A percentile compares a stretch with the other conserved stretches of the same genome.
Conservation (phyloP, 2,113 vertebrate genomes). For the Sinocyclocheilus anshuiensis region DNA sequence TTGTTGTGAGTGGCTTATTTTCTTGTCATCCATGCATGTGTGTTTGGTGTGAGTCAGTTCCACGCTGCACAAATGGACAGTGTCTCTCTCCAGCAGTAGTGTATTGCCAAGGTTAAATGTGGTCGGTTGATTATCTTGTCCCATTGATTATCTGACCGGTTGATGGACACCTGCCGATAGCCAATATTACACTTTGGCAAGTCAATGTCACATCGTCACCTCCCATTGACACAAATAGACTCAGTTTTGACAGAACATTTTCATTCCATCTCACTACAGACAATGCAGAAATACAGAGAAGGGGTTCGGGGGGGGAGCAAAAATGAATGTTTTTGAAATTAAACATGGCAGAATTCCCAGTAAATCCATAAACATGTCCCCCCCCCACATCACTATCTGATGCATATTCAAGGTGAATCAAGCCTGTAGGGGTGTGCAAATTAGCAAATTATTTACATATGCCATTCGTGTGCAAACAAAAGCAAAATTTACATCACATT, state of each 20-base stretch:
- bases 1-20: neutral
- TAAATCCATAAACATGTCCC: constrained; percentile 39
- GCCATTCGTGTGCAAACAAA: constrained; percentile 44
- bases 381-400: constrained; percentile 18
- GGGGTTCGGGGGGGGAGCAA: too few species aligned
- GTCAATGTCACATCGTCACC: constrained; percentile 20
- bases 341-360: constrained; percentile 16
- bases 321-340: neutral
- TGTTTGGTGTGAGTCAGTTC: neutral
- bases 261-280: neutral
- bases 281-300: neutral
- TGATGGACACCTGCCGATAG: constrained; percentile 41
- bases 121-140: constrained; percentile 31
- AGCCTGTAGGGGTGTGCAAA: constrained; percentile 35
- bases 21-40: neutral
- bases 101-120: constrained; percentile 34
- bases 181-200: constrained; percentile 26
- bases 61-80: neutral
- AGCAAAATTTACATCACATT: constrained; percentile 35
- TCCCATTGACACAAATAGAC: neutral
- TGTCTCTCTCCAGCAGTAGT: neutral
- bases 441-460: constrained; percentile 45
- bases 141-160: constrained; percentile 25
- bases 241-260: constrained; percentile 29
- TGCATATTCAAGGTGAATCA: constrained; percentile 42